These are phyloP conservation scores for Chalcis sispes DNA, from an alignment of 2,888 invertebrate species.

Conservation along the genomic window DNA sequence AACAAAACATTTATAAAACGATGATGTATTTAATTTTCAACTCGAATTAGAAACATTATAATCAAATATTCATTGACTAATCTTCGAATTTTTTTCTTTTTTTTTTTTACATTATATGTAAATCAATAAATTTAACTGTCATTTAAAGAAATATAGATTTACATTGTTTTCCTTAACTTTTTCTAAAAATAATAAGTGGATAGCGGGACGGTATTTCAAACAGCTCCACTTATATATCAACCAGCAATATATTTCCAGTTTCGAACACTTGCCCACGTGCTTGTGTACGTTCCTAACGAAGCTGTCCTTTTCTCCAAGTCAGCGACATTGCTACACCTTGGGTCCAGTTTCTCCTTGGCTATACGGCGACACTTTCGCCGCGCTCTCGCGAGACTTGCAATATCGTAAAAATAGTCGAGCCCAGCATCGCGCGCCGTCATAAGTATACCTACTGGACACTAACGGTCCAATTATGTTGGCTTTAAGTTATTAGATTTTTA, in stretches of 20 bases:
- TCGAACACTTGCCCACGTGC: too few species aligned
- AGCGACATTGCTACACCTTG: slow-evolving; percentile 4
- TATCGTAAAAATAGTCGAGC: slow-evolving; percentile 63
- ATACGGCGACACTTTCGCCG: slow-evolving; percentile 8
- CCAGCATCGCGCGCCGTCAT: slow-evolving; percentile 18
- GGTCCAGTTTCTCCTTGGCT: slow-evolving; percentile 57
- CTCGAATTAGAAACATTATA: too few species aligned
- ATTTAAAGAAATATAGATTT: too few species aligned
- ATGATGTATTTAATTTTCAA: too few species aligned
- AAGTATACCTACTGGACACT: slow-evolving; percentile 63
- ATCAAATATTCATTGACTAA: too few species aligned
- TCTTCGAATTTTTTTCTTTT: too few species aligned
- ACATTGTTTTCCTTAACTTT: not conserved
- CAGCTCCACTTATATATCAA: not conserved
- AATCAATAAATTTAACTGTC: too few species aligned
- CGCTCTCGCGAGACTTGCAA: slow-evolving; percentile 55
- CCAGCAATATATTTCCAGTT: slow-evolving; percentile 42
- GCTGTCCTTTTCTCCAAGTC: slow-evolving; percentile 52
- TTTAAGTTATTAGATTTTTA: slow-evolving; percentile 65
- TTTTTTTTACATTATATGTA: too few species aligned
- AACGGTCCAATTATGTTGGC: slow-evolving; percentile 68
- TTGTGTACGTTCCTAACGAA: too few species aligned
- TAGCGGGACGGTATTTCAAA: not conserved
- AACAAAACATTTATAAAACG: too few species aligned
- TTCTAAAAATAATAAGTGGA: not conserved